Percentiles rank a stretch among this genome's conserved stretches.
Conservation (phyloP, 2,113 vertebrate genomes). For the Arothron firmamentum region DNA sequence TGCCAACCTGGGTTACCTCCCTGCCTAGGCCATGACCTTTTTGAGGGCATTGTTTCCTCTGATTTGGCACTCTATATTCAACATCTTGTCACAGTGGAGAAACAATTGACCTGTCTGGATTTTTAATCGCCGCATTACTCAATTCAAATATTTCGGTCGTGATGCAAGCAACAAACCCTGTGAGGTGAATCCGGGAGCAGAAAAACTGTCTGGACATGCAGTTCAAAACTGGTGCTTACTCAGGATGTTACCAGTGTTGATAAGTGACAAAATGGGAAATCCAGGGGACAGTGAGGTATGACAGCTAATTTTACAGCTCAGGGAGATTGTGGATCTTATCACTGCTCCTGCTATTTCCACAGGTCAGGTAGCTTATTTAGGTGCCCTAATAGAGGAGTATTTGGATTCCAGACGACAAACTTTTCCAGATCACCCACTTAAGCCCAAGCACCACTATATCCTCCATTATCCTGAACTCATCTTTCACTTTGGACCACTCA, state of each 20-base stretch:
- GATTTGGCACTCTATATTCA: slow-evolving; percentile 3
- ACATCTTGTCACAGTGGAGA: neutral
- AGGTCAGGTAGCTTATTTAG: slow-evolving; percentile 8
- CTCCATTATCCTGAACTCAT: slow-evolving; percentile 18
- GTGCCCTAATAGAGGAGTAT: slow-evolving; percentile 13
- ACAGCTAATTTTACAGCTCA: slow-evolving; percentile 1
- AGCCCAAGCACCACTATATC: slow-evolving; percentile 17
- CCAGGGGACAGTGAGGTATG: slow-evolving; percentile 3
- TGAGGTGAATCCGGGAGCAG: neutral
- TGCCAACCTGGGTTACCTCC: slow-evolving; percentile 5
- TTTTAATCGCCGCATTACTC: neutral
- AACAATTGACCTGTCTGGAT: neutral
- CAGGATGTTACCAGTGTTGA: slow-evolving; percentile 8
- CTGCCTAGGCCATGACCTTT: slow-evolving; percentile 3
- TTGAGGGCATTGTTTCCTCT: slow-evolving; percentile 3
- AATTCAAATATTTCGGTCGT: slow-evolving; percentile 1
- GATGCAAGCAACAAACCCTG: slow-evolving; percentile 5
- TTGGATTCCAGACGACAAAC: neutral
- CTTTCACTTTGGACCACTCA: slow-evolving; percentile 21
- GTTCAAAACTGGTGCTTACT: slow-evolving; percentile 21
- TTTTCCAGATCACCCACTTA: neutral
- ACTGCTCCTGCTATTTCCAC: slow-evolving; percentile 4
- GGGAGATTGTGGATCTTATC: neutral
- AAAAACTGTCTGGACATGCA: slow-evolving; percentile 10
- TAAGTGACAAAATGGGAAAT: slow-evolving; percentile 1